phyloP scores from a whole-genome alignment of 2,888 invertebrate genomes.

The Tetrapedia diversipes region DNA sequence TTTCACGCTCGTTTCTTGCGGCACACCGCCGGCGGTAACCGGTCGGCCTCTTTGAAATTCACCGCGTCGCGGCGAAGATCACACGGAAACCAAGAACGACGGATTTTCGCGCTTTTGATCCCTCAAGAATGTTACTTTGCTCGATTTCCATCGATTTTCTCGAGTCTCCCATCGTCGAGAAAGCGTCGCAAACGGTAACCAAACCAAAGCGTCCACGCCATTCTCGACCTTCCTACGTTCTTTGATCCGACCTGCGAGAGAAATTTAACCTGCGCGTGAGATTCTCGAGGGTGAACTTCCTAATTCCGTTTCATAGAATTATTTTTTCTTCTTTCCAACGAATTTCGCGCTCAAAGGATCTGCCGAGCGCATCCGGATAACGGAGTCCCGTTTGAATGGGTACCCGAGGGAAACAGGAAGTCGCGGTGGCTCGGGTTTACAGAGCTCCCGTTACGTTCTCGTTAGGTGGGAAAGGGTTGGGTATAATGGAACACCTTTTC shows the following conservation, averaged over 20 bases:
- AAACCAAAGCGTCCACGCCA: slow-evolving; percentile 6
- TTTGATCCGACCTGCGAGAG: slow-evolving; percentile 36
- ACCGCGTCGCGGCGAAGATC: slow-evolving; percentile 74
- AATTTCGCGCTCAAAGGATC: slow-evolving; percentile 12
- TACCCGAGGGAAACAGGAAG: slow-evolving; percentile 59
- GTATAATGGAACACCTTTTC: slow-evolving; percentile 29
- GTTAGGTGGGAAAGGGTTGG: slow-evolving; percentile 39
- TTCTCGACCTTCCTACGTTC: neutral
- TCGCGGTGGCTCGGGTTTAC: slow-evolving; percentile 40
- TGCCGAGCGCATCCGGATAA: slow-evolving; percentile 42
- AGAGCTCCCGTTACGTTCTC: slow-evolving; percentile 33
- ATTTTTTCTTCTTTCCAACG: neutral
- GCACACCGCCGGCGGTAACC: slow-evolving; percentile 18
- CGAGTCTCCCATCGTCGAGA: slow-evolving; percentile 5
- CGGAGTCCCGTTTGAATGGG: slow-evolving; percentile 55
- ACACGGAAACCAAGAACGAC: slow-evolving; percentile 67
- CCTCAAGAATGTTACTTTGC: slow-evolving; percentile 39
- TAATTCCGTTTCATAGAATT: slow-evolving; percentile 44
- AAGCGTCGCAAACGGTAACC: slow-evolving; percentile 12
- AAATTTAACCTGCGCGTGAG: slow-evolving; percentile 50
- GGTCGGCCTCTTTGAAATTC: slow-evolving; percentile 72
- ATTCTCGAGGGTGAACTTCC: slow-evolving; percentile 47
- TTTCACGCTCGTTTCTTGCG: slow-evolving; percentile 63
- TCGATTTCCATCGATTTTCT: slow-evolving; percentile 51
- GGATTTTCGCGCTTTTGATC: slow-evolving; percentile 81